Base-by-base conservation (phyloP, 2,113 vertebrate species). In the Falco punctatus region DNA sequence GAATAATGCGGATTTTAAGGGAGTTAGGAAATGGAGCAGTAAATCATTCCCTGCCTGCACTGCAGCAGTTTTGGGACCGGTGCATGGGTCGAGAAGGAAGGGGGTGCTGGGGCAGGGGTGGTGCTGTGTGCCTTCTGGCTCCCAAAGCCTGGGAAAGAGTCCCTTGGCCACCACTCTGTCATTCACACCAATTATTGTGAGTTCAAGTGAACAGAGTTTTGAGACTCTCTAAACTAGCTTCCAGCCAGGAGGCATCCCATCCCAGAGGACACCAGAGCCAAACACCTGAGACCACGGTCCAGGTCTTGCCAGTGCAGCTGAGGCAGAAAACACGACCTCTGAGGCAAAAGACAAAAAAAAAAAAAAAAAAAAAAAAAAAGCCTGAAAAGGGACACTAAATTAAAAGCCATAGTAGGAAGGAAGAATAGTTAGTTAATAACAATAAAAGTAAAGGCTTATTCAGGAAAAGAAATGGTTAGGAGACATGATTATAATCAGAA, bases 211-310 rank as follows among this genome's bases (percentile, higher is more conserved):
- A 30, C 5, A 14, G 42, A 15, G 19, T 42, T 85, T 90, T 82
- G 46, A 72, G 44, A 30, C 30, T 90, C 61, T 10, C 24, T 80
- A 65, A 70, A 28, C 16, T 20, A 32, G 14, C 27, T 77, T 73
- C 49, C 79, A 82, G 26, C 9, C 44, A 33, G 44, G 23, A 90
- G 15, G 2, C 2, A 11, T 91, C 42, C 42, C 13, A 9, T 54
- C 51, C 32, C 55, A 35, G 46, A 57, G 30, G 15, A 65, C 72
- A 85, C 85, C 22, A 44, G n/a, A 90, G 15, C 6, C 33, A 69
- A 65, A 69, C 21, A 28, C 22, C 26, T 51, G 28, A 74, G 21
- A 64, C 13, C 57, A n/a, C 0, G 0, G 20, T 19, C 49, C 21
- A 40, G 15, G 2, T 40, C 58, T 75, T 82, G 9, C 18, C 49